Conservation (phyloP, 2,113 vertebrate species). For the Mohoua ochrocephala region DNA sequence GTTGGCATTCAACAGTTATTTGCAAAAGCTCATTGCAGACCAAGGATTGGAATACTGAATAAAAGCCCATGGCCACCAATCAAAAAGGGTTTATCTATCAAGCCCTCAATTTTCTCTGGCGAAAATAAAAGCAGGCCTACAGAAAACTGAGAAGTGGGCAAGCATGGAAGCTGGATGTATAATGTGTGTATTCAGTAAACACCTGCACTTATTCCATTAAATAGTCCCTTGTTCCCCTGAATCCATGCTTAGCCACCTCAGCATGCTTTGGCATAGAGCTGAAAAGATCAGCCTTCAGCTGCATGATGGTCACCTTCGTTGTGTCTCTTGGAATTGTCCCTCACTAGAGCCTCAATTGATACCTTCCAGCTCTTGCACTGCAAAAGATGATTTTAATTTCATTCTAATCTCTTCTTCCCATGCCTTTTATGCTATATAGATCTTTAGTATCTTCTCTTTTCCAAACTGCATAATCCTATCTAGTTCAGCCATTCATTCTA, state of each 20-base stretch:
- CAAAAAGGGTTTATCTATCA: neutral
- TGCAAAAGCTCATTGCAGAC: neutral
- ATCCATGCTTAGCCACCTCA: neutral
- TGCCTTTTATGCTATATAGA: neutral
- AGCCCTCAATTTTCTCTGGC: neutral
- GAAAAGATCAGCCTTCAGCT: neutral
- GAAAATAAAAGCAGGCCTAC: neutral
- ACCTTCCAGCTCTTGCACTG: neutral
- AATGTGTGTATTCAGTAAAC: neutral
- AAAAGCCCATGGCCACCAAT: neutral
- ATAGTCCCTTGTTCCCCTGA: neutral
- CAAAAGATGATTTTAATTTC: neutral
- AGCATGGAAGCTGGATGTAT: neutral
- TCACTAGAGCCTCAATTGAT: no score
- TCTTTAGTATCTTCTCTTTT: neutral
- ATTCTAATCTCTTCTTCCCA: neutral
- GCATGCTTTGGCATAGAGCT: neutral
- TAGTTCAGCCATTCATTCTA: neutral
- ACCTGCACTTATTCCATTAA: neutral
- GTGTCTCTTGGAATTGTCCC: neutral
- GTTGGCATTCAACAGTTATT: neutral
- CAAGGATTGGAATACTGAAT: neutral
- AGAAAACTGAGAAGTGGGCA: neutral
- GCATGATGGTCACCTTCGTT: accelerated
- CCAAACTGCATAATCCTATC: neutral